These are phyloP conservation scores for Rhynchopsitta pachyrhyncha DNA, from an alignment of 2,113 vertebrate species.

Conservation along the genomic window DNA sequence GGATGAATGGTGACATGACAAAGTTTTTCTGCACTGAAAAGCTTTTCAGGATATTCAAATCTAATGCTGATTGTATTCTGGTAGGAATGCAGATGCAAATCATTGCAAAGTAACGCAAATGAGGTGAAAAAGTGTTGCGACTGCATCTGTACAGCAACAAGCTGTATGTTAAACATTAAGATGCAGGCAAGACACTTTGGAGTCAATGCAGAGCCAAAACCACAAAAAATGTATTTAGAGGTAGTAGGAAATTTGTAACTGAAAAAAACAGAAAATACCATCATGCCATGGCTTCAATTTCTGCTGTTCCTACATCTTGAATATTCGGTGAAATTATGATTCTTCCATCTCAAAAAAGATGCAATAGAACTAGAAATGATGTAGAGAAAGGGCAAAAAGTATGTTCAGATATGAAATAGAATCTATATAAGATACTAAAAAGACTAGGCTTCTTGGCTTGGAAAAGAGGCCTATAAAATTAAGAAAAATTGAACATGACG, in stretches of 20 bases:
- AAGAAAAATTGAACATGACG: not conserved
- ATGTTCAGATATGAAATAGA: not conserved
- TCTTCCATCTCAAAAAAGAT: not conserved
- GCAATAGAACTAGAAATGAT: not conserved
- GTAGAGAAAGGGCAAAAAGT: not conserved
- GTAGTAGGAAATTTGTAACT: not conserved
- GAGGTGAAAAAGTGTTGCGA: not conserved
- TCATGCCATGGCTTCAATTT: not conserved
- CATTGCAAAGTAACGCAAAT: not conserved
- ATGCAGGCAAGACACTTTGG: not conserved
- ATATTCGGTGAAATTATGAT: not conserved
- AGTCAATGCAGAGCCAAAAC: not conserved
- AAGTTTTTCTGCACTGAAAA: not conserved
- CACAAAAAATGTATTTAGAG: not conserved
- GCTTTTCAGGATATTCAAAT: not conserved
- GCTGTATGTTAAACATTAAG: not conserved
- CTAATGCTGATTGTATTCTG: not conserved
- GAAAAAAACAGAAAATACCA: not conserved
- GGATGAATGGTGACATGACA: not conserved
- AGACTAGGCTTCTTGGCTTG: not conserved
- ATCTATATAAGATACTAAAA: not conserved
- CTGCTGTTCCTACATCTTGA: not conserved
- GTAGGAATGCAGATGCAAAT: not conserved
- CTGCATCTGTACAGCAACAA: not conserved
- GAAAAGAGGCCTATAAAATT: not conserved